phyloP scores from a whole-genome alignment of 2,113 vertebrate species.

The Microtus pennsylvanicus region DNA sequence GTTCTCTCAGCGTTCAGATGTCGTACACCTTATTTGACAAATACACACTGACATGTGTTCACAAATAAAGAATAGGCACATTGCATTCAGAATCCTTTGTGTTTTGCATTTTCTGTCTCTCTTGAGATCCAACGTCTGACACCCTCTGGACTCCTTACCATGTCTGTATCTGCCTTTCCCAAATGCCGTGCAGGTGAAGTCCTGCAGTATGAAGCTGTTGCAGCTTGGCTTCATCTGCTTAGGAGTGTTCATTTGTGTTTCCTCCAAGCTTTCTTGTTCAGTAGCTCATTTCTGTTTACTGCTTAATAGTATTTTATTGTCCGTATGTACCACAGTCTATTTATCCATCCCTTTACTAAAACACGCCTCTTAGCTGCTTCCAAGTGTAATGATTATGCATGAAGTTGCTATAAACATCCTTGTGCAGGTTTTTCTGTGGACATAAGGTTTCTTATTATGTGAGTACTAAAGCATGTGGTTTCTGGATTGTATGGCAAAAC shows the following conservation, averaged over 20 bases:
- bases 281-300: conserved; percentile 16
- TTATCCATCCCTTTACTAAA: background rate
- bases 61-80: background rate
- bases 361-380: background rate
- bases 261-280: background rate
- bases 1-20: background rate
- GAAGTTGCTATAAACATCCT: conserved; percentile 5
- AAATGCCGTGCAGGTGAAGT: background rate
- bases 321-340: background rate
- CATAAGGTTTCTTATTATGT: conserved; percentile 11
- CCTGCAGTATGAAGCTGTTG: background rate
- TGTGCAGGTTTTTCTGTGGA: conserved; percentile 9
- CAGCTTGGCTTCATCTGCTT: background rate
- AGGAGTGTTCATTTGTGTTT: background rate
- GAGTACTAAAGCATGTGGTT: background rate
- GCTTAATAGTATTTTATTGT: conserved; percentile 8
- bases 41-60: background rate
- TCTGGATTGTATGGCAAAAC: background rate
- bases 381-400: conserved; percentile 6
- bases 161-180: background rate
- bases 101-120: background rate
- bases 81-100: background rate
- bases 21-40: background rate
- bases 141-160: background rate
- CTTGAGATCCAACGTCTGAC: background rate